These are phyloP conservation scores for Helleia helle DNA, from an alignment of 2,888 invertebrate genomes.

Conservation along the genomic window DNA sequence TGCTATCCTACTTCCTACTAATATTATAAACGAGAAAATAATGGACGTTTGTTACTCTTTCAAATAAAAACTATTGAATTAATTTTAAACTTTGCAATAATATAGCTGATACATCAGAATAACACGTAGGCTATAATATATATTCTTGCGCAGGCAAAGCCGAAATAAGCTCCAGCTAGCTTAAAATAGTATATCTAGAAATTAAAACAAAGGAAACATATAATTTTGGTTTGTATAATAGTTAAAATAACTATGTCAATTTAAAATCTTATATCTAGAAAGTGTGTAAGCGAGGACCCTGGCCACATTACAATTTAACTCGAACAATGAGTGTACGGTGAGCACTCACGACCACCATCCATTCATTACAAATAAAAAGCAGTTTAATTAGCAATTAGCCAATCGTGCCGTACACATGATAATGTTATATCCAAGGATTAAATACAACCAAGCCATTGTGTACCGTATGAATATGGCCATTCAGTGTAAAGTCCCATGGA, in stretches of 20 bases:
- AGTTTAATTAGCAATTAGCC: conserved; percentile 19
- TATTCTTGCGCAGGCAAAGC: too few species aligned
- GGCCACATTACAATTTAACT: neutral
- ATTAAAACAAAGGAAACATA: conserved; percentile 10
- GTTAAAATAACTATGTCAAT: too few species aligned
- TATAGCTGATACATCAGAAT: too few species aligned
- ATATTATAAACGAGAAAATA: too few species aligned
- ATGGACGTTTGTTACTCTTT: too few species aligned
- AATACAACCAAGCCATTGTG: neutral
- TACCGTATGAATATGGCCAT: neutral
- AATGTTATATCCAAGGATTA: neutral
- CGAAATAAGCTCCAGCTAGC: too few species aligned
- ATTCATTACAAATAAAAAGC: conserved; percentile 17
- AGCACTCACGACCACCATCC: conserved; percentile 14
- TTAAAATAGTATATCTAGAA: too few species aligned
- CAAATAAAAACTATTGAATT: too few species aligned
- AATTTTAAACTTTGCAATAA: too few species aligned
- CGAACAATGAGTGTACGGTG: conserved; percentile 11
- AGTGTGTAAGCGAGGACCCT: neutral
- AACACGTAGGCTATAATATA: too few species aligned
- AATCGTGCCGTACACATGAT: conserved; percentile 12
- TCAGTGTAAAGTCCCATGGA: neutral
- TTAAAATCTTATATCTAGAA: neutral
- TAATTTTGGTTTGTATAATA: too few species aligned
- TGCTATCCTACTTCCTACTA: too few species aligned